Percentiles rank a stretch among this genome's conserved stretches.
These are phyloP conservation scores for Tragelaphus imberbis DNA, from an alignment of 2,113 vertebrate species.

Conservation along the genomic window DNA sequence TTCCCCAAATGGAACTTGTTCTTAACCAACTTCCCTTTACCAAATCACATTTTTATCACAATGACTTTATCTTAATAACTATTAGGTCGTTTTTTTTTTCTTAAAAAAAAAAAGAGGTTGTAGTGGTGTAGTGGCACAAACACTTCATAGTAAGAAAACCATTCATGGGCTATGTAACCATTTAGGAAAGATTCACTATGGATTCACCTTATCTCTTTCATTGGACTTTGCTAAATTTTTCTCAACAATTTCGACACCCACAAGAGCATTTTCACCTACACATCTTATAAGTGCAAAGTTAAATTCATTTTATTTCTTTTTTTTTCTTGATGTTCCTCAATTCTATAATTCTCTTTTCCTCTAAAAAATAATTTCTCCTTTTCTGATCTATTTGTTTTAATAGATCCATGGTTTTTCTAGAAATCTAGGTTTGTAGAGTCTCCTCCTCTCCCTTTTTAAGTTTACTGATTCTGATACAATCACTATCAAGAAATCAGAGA, in stretches of 20 bases:
- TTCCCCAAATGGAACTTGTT: not conserved
- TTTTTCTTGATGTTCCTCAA: not conserved
- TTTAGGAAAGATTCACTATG: not conserved
- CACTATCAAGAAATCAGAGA: not conserved
- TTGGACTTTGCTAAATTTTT: not conserved
- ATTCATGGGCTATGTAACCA: not conserved
- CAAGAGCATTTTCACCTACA: not conserved
- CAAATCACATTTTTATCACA: not conserved
- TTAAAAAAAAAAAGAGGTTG: not conserved
- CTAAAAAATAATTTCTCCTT: not conserved
- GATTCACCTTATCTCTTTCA: not conserved
- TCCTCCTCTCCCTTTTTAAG: not conserved
- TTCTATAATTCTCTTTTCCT: not conserved
- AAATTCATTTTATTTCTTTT: not conserved
- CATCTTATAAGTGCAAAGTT: not conserved
- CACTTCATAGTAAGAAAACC: not conserved
- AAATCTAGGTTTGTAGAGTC: not conserved
- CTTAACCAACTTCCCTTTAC: not conserved
- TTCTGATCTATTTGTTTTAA: not conserved
- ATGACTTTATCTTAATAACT: not conserved
- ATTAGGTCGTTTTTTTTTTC: not conserved
- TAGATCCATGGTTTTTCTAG: not conserved
- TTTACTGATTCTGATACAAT: not conserved
- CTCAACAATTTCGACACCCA: not conserved
- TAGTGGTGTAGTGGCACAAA: not conserved